Evolutionary conservation across 30 jellyfish, hydroid and myxozoan species (phyloP).

Genomic region (Calvadosia cruxmelitensis): DNA sequence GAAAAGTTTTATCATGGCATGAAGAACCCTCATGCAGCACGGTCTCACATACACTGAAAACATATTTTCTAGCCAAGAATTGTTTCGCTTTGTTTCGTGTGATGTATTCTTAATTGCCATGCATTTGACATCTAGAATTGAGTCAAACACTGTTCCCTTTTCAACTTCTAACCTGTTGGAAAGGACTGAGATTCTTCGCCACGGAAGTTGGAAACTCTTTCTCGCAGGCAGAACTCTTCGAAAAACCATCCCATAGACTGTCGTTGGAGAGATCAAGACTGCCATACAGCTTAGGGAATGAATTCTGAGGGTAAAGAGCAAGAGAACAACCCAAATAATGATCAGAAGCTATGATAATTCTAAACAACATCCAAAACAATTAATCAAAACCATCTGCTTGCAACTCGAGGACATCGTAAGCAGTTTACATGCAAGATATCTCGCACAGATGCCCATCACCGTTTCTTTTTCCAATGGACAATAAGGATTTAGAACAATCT

Average conservation of each 20-base stretch:
- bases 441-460: too few species aligned
- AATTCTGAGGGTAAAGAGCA: constrained; percentile 12
- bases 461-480: too few species aligned
- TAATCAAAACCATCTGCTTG: too few species aligned
- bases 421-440: too few species aligned
- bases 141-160: background rate
- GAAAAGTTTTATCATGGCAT: too few species aligned
- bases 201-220: constrained; percentile 75
- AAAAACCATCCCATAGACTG: constrained; percentile 54
- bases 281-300: constrained; percentile 32
- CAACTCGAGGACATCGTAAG: too few species aligned
- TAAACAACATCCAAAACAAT: too few species aligned
- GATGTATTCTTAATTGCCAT: background rate
- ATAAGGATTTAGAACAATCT: too few species aligned
- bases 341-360: too few species aligned
- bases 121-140: too few species aligned
- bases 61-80: background rate
- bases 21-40: too few species aligned
- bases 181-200: constrained; percentile 47
- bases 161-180: constrained; percentile 61
- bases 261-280: constrained; percentile 41
- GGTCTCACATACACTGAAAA: background rate
- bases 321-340: too few species aligned
- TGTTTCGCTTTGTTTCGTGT: background rate
- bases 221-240: constrained; percentile 83